A percentile compares a stretch with the other conserved stretches of the same genome.
Conservation (phyloP, 30 jellyfish, hydroid and myxozoan genomes). For the Mastigias papua region DNA sequence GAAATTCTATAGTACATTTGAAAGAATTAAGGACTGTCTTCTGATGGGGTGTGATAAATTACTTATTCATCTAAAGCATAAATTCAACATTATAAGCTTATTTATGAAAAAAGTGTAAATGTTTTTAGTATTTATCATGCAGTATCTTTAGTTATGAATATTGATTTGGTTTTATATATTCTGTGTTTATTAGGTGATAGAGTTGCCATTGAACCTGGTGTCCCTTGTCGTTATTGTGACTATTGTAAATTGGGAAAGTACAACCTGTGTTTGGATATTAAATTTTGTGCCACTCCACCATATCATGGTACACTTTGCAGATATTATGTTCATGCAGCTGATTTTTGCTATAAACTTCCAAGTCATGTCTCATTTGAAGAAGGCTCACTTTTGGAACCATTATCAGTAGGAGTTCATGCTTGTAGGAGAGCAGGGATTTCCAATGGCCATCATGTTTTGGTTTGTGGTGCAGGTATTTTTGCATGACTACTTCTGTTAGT, state of each 20-base stretch:
- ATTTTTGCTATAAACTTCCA: slow-evolving; percentile 94
- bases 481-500: not conserved
- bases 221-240: slow-evolving; percentile 93
- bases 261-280: slow-evolving; percentile 84
- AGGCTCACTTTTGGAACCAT: slow-evolving; percentile 97
- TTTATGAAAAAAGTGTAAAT: too few species aligned
- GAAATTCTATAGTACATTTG: too few species aligned
- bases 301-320: slow-evolving; percentile 92
- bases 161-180: too few species aligned
- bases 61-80: too few species aligned
- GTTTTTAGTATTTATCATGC: too few species aligned
- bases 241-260: slow-evolving; percentile 90
- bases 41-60: too few species aligned
- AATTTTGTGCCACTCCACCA: slow-evolving; percentile 97
- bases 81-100: too few species aligned
- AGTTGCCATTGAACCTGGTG: slow-evolving; percentile 99
- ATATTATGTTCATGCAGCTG: slow-evolving; percentile 95
- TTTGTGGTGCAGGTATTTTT: slow-evolving; percentile 95
- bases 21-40: too few species aligned
- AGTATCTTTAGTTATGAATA: too few species aligned
- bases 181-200: slow-evolving; percentile 82
- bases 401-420: slow-evolving; percentile 98
- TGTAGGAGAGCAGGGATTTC: slow-evolving; percentile 96
- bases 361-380: slow-evolving; percentile 96
- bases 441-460: slow-evolving; percentile 87